phyloP scores from a whole-genome alignment of 2,797 vertebrate species.

The Chrysocyon brachyurus region DNA sequence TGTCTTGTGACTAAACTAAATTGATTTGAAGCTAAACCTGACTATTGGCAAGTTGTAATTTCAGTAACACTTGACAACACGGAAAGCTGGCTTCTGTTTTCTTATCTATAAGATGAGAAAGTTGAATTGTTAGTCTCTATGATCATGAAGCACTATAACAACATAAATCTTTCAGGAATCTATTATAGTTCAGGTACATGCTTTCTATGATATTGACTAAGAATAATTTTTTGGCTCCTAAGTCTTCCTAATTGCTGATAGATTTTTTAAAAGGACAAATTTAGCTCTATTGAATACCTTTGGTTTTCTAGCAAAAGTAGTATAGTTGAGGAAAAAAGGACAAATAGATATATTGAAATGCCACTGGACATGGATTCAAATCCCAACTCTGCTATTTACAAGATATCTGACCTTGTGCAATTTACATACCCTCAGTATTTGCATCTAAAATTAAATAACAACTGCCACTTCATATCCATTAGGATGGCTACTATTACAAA shows the following conservation, averaged over 20 bases:
- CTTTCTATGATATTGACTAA: constrained; percentile 60
- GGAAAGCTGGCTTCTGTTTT: constrained; percentile 47
- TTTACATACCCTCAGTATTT: not conserved
- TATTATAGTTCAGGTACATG: not conserved
- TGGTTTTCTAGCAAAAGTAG: constrained; percentile 40
- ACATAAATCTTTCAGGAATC: not conserved
- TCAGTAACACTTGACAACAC: constrained; percentile 55
- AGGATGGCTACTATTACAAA: constrained; percentile 10
- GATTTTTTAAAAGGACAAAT: constrained; percentile 60
- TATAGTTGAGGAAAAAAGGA: not conserved
- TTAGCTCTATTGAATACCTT: constrained; percentile 48
- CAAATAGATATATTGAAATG: not conserved
- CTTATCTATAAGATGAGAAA: constrained; percentile 52
- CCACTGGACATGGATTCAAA: not conserved
- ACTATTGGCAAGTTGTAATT: constrained; percentile 66
- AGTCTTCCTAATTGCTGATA: constrained; percentile 42
- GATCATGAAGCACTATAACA: not conserved
- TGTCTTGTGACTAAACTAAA: constrained; percentile 69
- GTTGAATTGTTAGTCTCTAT: constrained; percentile 21
- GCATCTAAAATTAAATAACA: constrained; percentile 28
- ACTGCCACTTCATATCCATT: not conserved
- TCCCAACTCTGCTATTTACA: not conserved
- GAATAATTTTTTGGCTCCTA: constrained; percentile 35
- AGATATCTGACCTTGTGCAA: not conserved
- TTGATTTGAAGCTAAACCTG: constrained; percentile 55